Evolutionary conservation across 1,140 invertebrate species (phyloP).

Genomic region (Brachionus angularis): DNA sequence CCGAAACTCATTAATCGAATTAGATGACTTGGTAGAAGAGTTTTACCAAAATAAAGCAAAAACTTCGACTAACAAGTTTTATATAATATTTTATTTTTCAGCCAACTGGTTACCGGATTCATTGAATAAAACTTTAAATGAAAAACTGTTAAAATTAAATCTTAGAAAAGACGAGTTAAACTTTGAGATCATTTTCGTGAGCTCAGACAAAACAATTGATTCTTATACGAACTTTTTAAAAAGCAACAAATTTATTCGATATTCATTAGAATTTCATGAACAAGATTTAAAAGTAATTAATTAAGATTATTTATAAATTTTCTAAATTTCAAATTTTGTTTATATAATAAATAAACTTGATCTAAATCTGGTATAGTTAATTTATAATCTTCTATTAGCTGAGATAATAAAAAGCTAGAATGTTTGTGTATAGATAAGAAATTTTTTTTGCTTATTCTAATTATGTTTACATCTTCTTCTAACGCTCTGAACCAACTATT

Average conservation of each 20-base stretch:
- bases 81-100: conserved; percentile 22
- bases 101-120: conserved; percentile 10
- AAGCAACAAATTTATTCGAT: conserved; percentile 30
- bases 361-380: conserved; percentile 4
- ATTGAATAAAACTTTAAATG: background rate
- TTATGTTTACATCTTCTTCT: conserved; percentile 20
- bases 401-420: conserved; percentile 21
- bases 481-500: conserved; percentile 32
- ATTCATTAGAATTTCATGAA: conserved; percentile 13
- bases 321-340: conserved; percentile 28
- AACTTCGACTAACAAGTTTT: background rate
- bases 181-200: conserved; percentile 20
- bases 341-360: conserved; percentile 22
- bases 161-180: background rate
- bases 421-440: conserved; percentile 32
- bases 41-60: background rate
- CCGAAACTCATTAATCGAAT: background rate
- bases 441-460: conserved; percentile 17
- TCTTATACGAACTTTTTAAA: conserved; percentile 3
- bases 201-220: conserved; percentile 5
- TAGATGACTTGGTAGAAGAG: conserved; percentile 7
- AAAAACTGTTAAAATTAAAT: background rate
- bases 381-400: conserved; percentile 23
- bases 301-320: conserved; percentile 1
- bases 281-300: conserved; percentile 1